Evolutionary conservation across 2,888 invertebrate genomes (phyloP).

Genomic region (Lasioglossum leucozonium): DNA sequence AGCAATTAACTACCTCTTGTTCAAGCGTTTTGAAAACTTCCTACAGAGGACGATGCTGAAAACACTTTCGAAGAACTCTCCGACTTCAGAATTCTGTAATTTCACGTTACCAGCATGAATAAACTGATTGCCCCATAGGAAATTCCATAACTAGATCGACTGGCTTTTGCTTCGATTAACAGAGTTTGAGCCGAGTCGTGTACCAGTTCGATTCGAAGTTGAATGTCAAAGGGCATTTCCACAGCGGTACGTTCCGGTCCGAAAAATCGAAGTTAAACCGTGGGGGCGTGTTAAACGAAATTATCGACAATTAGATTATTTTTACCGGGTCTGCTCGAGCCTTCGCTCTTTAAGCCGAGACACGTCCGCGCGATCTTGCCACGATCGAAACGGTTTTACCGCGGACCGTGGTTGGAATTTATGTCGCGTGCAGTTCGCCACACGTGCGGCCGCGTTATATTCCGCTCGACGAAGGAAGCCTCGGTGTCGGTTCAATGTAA

Average conservation of each 20-base stretch:
- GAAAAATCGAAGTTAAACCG: background rate
- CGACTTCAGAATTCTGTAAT: background rate
- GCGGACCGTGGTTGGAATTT: constrained; percentile 48
- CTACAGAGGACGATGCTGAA: background rate
- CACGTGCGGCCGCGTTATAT: constrained; percentile 40
- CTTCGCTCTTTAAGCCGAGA: constrained; percentile 12
- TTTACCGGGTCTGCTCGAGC: background rate
- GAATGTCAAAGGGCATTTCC: background rate
- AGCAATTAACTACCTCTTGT: background rate
- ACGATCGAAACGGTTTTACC: constrained; percentile 37
- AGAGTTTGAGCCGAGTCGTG: background rate
- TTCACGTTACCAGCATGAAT: background rate
- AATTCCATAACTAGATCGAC: background rate
- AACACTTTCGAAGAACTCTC: background rate
- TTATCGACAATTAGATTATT: background rate
- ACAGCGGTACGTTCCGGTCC: background rate
- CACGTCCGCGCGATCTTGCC: constrained; percentile 1
- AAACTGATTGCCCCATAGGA: background rate
- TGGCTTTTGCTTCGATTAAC: background rate
- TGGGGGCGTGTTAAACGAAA: background rate
- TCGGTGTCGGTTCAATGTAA: constrained; percentile 27
- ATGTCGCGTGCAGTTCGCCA: constrained; percentile 46
- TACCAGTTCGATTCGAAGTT: background rate
- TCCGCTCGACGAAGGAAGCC: background rate
- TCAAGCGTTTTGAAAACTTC: background rate